phyloP scores from a whole-genome alignment of 2,113 vertebrate species.

The Chrysemys picta region DNA sequence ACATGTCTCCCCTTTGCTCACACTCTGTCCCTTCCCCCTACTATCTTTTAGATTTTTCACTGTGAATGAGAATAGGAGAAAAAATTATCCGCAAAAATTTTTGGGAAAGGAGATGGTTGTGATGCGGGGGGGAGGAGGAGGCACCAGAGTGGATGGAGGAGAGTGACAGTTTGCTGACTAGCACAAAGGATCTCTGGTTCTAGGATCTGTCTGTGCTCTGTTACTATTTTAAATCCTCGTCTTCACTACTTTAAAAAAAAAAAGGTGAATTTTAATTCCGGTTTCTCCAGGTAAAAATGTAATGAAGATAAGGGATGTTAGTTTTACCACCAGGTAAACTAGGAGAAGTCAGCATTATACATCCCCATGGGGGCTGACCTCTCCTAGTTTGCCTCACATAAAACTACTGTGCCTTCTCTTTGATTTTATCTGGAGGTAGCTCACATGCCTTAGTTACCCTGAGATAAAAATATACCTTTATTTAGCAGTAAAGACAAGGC shows the following conservation, averaged over 20 bases:
- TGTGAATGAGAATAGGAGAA: not conserved
- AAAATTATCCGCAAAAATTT: not conserved
- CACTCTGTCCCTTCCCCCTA: not conserved
- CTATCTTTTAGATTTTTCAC: not conserved
- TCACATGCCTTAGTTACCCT: not conserved
- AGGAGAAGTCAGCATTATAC: not conserved
- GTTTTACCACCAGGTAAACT: no score
- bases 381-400: not conserved
- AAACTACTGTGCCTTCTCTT: not conserved
- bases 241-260: not conserved
- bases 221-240: accelerated
- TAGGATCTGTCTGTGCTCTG: not conserved
- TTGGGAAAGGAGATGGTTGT: not conserved
- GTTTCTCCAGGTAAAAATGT: not conserved
- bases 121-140: not conserved
- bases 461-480: not conserved
- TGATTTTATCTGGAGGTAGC: not conserved
- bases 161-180: not conserved
- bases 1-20: not conserved
- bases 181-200: not conserved
- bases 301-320: not conserved
- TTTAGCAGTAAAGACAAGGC: not conserved
- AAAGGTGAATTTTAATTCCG: not conserved
- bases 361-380: not conserved
- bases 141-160: not conserved